Conservation (phyloP, 2,797 vertebrate genomes). For the Myripristis jacobus region DNA sequence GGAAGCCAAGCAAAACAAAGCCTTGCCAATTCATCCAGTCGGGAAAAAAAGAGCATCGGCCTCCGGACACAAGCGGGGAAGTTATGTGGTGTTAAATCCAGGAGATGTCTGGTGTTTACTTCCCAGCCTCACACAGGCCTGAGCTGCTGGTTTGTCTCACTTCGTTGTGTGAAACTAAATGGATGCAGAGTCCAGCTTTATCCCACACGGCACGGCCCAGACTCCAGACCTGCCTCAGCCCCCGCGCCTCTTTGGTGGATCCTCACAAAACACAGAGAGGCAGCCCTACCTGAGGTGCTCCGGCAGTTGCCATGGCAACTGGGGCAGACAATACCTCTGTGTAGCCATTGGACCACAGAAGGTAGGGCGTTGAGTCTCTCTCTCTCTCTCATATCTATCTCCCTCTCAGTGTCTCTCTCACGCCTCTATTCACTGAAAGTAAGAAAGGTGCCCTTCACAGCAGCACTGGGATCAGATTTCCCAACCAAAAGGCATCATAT, state of each 20-base stretch:
- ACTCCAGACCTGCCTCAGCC: slow-evolving; percentile 5
- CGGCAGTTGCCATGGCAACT: slow-evolving; percentile 72
- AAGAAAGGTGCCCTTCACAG: slow-evolving; percentile 56
- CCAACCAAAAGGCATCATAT: slow-evolving; percentile 11
- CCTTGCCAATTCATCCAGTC: too few species aligned
- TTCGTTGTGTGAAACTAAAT: background rate
- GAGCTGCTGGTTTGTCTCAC: too few species aligned
- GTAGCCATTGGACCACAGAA: slow-evolving; percentile 35
- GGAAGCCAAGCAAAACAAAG: too few species aligned
- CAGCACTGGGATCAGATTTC: slow-evolving; percentile 49
- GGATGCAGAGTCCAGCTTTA: background rate
- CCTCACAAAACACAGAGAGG: background rate
- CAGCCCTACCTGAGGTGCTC: slow-evolving; percentile 49
- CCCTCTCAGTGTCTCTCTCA: background rate
- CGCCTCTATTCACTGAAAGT: slow-evolving; percentile 1
- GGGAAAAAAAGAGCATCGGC: too few species aligned
- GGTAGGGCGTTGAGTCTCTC: slow-evolving; percentile 2
- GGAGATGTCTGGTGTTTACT: too few species aligned
- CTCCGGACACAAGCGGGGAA: too few species aligned
- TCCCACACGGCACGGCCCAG: background rate
- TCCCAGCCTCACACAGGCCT: too few species aligned
- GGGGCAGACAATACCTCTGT: slow-evolving; percentile 61
- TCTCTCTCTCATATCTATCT: too few species aligned
- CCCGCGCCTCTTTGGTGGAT: slow-evolving; percentile 21
- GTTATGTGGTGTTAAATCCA: too few species aligned